Base-by-base conservation (phyloP, 2,888 invertebrate species). In the Anaspis maculata region DNA sequence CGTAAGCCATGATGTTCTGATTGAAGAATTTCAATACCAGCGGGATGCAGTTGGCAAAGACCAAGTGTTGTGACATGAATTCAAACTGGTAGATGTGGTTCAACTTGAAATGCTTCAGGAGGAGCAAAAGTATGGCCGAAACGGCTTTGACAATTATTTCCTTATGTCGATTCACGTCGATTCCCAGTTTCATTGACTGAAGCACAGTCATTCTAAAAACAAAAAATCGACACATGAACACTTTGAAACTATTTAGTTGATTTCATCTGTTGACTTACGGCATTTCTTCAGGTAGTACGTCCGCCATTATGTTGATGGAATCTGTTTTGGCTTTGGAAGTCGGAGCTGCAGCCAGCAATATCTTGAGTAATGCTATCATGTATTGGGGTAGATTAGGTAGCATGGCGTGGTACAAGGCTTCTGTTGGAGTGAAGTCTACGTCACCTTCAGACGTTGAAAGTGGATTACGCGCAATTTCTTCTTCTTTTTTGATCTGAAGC, bases 21-120 rank as follows among this genome's bases (percentile, higher is more conserved):
- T 98, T 99, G 64, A 99, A 90, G 69, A 98, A 98, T 64, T 98
- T 98, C 32, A 99, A 71, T 12, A 98, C 91, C 41, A 98, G 70
- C 0, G 98, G 98, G 65, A 99, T 95, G 61, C 97, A 98, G 64
- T 98, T 98, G 37, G 97, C 97, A 69, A 97, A 97, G 6, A 98
- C 95, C 48, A 98, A 72, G 69, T 98, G 96, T 66, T 98, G 96
- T 2, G 94, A 91, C 83, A 97, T 91, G 61, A 91, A 97, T 68
- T 99, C 98, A 71, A 97, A 98, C 69, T 99, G 98, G 65, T 96
- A 98, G 27, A 97, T 77, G 69, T 98, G 98, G 69, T 96, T 98
- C 25, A 86, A 61, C 68, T 97, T 97, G 57, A 97, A 92, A 70
- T 98, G 96, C 68, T 99, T 99, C 45, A 98, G 69, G 32, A 97